Evolutionary conservation across 2,797 vertebrate genomes (phyloP), one percentile per base, ranked within the genome.

Genomic region (Sciaenops ocellatus): DNA sequence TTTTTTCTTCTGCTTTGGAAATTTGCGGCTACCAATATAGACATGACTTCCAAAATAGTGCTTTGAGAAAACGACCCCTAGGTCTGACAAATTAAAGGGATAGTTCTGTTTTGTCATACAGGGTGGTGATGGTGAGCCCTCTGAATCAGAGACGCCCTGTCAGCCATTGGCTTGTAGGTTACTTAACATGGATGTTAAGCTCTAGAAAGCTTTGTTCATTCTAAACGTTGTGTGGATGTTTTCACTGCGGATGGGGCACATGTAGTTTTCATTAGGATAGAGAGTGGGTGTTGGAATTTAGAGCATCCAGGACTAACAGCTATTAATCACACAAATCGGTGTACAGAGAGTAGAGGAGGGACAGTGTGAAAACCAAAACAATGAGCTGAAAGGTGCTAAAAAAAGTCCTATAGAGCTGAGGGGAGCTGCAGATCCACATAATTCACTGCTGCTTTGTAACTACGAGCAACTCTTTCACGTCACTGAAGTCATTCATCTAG

Each of bases 251-350:
- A 50, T 12, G 42, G 42, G 15, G 6, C 16, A 56, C 46, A 67
- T 2, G 15, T 13, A 44, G 60, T 76, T 82, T 77, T 80, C 63
- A 75, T 72, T 73, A 42, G 52, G 12, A 75, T 41, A 42, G 59
- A 57, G 46, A 48, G 56, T 38, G 22, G 42, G 46, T 69, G 67
- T 60, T 68, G 72, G 78, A 87, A 87, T 83, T 61, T 34, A 38
- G 51, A 81, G 59, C 71, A 78, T 81, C 73, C 41, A 28, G 41
- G 44, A 30, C 64, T 50, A 72, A 70, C 61, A 74, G 64, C 57
- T 55, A 67, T 71, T 57, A 70, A 76, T 85, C 79, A 83, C 63
- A 38, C 22, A 50, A 22, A 52, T 34, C 44, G 54, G 41, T 9
- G 11, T 69, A 59, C 48, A 34, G 24, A 57, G 60, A 46, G 44